phyloP scores from a whole-genome alignment of 1,140 invertebrate species.

The Odontomachus brunneus region DNA sequence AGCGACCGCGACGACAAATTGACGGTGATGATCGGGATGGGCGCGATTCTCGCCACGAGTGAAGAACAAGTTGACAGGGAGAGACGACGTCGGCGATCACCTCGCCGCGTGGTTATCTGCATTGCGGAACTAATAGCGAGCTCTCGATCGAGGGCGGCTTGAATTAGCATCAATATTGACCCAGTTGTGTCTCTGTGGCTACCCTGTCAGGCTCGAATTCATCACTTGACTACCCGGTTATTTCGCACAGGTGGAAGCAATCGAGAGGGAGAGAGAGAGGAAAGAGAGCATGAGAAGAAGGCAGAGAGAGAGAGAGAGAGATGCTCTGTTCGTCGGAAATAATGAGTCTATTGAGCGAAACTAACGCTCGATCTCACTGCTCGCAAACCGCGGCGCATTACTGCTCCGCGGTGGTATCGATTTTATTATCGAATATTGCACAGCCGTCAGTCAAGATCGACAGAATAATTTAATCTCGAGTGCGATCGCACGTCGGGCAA shows the following conservation, averaged over 20 bases:
- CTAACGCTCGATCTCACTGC: not conserved
- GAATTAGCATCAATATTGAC: not conserved
- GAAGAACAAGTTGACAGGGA: no score
- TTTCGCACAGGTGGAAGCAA: no score
- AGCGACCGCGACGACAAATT: not conserved
- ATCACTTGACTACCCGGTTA: no score
- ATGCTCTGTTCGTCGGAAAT: no score
- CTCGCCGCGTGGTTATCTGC: not conserved
- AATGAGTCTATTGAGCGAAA: not conserved
- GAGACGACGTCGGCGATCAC: not conserved
- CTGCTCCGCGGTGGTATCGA: not conserved
- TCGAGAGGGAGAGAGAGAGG: no score
- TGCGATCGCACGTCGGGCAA: slow-evolving; percentile 52
- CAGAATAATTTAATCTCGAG: slow-evolving; percentile 56
- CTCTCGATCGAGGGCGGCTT: not conserved
- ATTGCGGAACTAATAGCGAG: not conserved
- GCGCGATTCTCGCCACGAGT: not conserved
- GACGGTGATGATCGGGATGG: not conserved
- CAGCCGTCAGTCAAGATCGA: slow-evolving; percentile 17
- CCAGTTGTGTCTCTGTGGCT: no score
- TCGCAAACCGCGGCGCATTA: not conserved
- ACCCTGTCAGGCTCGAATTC: no score
- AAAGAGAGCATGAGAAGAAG: no score
- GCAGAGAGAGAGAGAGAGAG: no score
- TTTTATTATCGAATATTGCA: slow-evolving; percentile 13